phyloP scores from a whole-genome alignment of 2,888 invertebrate species.

The Cephus sareptanus region DNA sequence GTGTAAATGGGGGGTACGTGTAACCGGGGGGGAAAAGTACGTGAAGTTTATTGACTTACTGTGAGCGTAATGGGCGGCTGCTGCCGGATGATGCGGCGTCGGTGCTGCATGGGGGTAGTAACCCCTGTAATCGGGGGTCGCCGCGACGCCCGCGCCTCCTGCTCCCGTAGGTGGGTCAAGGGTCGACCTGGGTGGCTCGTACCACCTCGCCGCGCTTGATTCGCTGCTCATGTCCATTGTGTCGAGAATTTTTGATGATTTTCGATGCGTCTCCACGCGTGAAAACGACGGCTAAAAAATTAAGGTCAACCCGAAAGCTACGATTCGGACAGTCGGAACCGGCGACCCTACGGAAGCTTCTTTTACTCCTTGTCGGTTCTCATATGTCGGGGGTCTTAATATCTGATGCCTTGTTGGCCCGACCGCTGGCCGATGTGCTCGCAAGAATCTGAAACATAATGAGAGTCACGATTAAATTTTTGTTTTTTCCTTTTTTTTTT shows the following conservation, averaged over 20 bases:
- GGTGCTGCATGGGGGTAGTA: conserved; percentile 64
- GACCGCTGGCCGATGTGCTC: background rate
- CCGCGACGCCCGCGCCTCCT: conserved; percentile 47
- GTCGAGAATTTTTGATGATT: conserved; percentile 51
- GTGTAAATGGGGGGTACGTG: background rate
- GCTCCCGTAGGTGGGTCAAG: conserved; percentile 57
- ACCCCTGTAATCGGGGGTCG: conserved; percentile 57
- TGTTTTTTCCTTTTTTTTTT: background rate
- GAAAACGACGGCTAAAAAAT: background rate
- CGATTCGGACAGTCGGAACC: background rate
- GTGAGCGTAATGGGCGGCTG: conserved; percentile 63
- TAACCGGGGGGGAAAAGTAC: conserved; percentile 9
- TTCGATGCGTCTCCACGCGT: conserved; percentile 6
- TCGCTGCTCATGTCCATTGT: conserved; percentile 66
- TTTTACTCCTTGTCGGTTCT: background rate
- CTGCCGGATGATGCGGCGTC: conserved; percentile 61
- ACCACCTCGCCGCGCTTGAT: conserved; percentile 64
- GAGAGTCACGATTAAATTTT: background rate
- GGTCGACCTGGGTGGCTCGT: conserved; percentile 61
- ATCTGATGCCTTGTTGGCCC: background rate
- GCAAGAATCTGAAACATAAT: background rate
- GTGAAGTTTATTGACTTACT: conserved; percentile 48
- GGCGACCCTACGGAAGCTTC: background rate
- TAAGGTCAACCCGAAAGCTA: background rate
- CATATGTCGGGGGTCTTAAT: background rate